Evolutionary conservation across 2,888 invertebrate species (phyloP), one percentile per base, ranked within the genome.

Genomic region (Pyrrhia umbra): DNA sequence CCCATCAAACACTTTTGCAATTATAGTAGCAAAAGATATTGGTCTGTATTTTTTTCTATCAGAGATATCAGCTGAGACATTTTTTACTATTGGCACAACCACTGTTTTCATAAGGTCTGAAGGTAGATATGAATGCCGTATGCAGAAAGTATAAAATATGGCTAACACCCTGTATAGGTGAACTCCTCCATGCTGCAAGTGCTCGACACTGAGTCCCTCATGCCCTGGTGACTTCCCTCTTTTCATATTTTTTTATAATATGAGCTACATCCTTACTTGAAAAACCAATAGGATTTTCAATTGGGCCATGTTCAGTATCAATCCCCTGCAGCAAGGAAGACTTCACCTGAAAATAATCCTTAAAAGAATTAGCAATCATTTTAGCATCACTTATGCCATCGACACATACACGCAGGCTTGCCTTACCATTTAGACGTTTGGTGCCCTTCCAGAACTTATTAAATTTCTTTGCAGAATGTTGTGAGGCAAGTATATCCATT

Each of bases 21-120:
- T 27, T 2, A 57, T 30, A 6, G 74, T 69, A 4, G 68, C 69
- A 13, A 74, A 23, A 2, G 70, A 70, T 6, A 74, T 68, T 2
- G 72, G 77, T 16, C 75, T 60, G 43, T 78, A 80, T 50, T 80
- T 77, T 3, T 6, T 25, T 23, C 23, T 51, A 40, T 69, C 69
- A 2, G 52, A 54, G 3, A 47, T 16, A 58, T 76, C 76, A 15
- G 69, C 74, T 1, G 76, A 74, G 42, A 58, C 69, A 43, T 75
- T 75, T 62, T 78, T 78, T 6, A 72, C 47, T 8, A 77, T 64
- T 0, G 75, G 76, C 8, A 77, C 30, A 30, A 30, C 30, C 30
- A 30, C 30, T 6, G 30, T 30, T 30, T 8, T 30, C 20, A 42
- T 42, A 20, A 42, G 42, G 2, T 42, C 9, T 0, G 18, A 4